Evolutionary conservation across 2,888 invertebrate genomes (phyloP), one percentile per base, ranked within the genome.

Genomic region (Sturmia bella): DNA sequence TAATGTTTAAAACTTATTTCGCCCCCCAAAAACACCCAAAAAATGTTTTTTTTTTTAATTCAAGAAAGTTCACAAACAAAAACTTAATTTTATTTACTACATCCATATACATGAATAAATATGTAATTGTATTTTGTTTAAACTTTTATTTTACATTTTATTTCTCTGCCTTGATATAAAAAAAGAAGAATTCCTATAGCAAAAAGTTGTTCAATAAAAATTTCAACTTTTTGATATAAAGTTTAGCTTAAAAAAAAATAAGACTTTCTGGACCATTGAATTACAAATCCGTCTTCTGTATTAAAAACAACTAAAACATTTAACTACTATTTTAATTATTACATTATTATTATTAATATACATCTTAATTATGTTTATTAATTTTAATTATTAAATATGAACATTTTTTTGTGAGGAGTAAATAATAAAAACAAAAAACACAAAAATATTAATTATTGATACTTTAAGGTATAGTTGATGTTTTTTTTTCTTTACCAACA

Each of bases 401-500:
- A 83, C 73, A 80, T 63, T 73, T 61, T 59, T 70, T 75, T 80
- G 52, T 72, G 70, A 76, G 54, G 66, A 70, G 59, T 57, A 70
- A 77, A 70, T 61, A 32, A 59, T 3, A 76, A 80, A 75, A 59
- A 13, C 37, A 72, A 69, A 50, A 80, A 59, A 13, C 37, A 72
- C 64, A 50, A 80, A 45, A 64, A 45, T 54, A 63, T 19, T 37
- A 48, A 56, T 66, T 70, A 74, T 72, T 82, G 83, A 78, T 84
- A 84, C 66, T 84, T 85, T 84, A 85, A 85, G 84, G 81, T 83
- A 84, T 80, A 85, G 84, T 81, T 85, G 82, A 84, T 83, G 85
- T 84, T 69, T 85, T 64, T 84, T 84, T 84, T 83, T 80, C 73
- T 77, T 75, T 83, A n/a, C n/a, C n/a, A n/a, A n/a, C n/a, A 66